A percentile compares a stretch with the other conserved stretches of the same genome.
Conservation (phyloP, 2,797 vertebrate species). For the Bradypodion pumilum region DNA sequence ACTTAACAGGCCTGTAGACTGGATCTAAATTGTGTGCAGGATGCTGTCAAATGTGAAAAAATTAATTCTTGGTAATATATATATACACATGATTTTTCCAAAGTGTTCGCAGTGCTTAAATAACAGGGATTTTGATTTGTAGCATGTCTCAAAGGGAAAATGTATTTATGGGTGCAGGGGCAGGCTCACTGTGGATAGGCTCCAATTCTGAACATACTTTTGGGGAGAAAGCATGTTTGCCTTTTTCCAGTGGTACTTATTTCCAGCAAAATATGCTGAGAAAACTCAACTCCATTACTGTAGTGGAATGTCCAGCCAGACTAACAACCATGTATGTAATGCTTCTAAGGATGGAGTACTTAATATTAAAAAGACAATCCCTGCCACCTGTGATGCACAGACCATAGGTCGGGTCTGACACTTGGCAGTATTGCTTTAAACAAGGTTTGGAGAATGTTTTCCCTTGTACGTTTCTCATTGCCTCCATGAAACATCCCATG, state of each 20-base stretch:
- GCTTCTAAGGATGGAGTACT: too few relatives aligned
- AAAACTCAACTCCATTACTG: neutral
- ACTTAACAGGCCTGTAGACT: slow-evolving; percentile 27
- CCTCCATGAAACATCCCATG: too few relatives aligned
- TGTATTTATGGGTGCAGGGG: neutral
- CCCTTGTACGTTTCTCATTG: too few relatives aligned
- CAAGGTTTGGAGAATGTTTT: too few relatives aligned
- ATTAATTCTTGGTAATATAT: slow-evolving; percentile 36
- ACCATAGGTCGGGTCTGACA: neutral
- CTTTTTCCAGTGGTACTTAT: neutral
- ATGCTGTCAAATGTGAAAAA: slow-evolving; percentile 52
- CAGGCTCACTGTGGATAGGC: neutral
- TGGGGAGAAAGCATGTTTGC: neutral
- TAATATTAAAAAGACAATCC: too few relatives aligned
- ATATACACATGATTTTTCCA: slow-evolving; percentile 36
- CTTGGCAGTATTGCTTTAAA: neutral
- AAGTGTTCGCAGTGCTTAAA: slow-evolving; percentile 21
- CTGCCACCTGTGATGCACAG: too few relatives aligned
- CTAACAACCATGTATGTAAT: too few relatives aligned
- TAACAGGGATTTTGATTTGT: slow-evolving; percentile 35
- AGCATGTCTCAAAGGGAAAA: neutral
- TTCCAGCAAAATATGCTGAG: neutral
- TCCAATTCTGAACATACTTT: neutral
- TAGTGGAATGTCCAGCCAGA: too few relatives aligned
- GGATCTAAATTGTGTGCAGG: slow-evolving; percentile 56